These are phyloP conservation scores for Trachelus troglodyta DNA, from an alignment of 2,888 invertebrate species.

Conservation along the genomic window DNA sequence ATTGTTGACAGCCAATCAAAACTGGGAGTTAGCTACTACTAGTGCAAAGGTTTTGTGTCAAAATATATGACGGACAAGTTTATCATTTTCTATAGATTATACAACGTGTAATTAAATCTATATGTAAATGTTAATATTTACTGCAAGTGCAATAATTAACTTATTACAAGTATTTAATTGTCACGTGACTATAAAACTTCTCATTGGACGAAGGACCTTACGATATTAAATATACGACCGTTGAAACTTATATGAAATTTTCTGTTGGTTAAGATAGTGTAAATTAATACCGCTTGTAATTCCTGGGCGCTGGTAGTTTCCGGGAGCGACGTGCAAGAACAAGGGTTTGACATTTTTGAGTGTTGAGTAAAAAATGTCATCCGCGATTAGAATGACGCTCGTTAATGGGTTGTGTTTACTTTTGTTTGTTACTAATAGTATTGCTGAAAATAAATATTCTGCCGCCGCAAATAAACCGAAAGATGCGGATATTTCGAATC, in stretches of 20 bases:
- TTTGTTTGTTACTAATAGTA: constrained; percentile 26
- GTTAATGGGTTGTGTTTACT: constrained; percentile 18
- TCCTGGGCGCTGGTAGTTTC: background rate
- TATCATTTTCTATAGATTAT: background rate
- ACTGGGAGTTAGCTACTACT: background rate
- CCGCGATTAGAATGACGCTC: background rate
- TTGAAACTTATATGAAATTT: background rate
- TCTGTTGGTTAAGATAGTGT: background rate
- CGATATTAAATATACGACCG: background rate
- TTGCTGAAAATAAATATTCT: constrained; percentile 74
- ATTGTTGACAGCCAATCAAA: constrained; percentile 37
- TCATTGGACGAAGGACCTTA: background rate
- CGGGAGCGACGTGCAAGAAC: background rate
- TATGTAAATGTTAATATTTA: background rate
- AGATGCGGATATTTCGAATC: constrained; percentile 55
- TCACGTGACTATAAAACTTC: background rate
- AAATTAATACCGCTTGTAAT: background rate
- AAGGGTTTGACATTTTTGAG: background rate
- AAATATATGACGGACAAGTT: background rate
- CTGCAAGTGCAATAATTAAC: background rate
- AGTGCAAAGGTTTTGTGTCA: background rate
- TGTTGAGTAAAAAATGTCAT: background rate
- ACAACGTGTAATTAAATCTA: background rate
- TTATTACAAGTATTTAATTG: background rate
- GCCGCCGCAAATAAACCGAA: constrained; percentile 69